These are phyloP conservation scores for Scolopax bukidnonensis DNA, from an alignment of 2,797 vertebrate species.

Conservation along the genomic window DNA sequence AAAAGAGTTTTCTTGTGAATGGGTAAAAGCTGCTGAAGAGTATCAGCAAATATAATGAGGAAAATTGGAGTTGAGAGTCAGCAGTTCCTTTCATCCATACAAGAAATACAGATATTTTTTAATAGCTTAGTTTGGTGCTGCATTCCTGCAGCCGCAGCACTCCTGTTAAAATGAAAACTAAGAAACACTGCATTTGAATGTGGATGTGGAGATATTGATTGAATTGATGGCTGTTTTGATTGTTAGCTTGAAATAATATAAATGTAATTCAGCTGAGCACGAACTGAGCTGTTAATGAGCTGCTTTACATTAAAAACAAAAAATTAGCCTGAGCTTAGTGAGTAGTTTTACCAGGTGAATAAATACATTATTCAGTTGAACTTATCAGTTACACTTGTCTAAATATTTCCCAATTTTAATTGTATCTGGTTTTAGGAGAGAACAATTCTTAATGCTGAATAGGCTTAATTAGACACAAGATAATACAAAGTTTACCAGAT, in stretches of 20 bases:
- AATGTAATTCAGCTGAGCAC: not conserved
- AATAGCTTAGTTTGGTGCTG: not conserved
- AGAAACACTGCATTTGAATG: not conserved
- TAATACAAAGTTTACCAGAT: not conserved
- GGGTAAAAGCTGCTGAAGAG: not conserved
- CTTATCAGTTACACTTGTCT: not conserved
- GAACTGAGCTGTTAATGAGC: not conserved
- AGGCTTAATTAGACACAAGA: not conserved
- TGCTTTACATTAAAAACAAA: not conserved
- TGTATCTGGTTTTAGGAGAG: not conserved
- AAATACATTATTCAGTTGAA: not conserved
- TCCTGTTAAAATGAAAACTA: not conserved
- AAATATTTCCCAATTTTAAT: not conserved
- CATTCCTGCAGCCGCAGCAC: not conserved
- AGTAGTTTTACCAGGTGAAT: not conserved
- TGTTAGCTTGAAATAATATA: constrained; percentile 31
- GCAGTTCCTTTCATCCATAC: not conserved
- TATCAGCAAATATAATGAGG: not conserved
- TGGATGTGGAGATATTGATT: not conserved
- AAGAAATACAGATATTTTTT: not conserved
- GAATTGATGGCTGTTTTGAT: constrained; percentile 21
- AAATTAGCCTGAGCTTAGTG: not conserved
- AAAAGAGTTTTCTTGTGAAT: not conserved
- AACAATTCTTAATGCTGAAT: not conserved
- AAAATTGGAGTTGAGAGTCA: not conserved